Conservation (phyloP, 1,140 invertebrate species). For the Andricus grossulariae region DNA sequence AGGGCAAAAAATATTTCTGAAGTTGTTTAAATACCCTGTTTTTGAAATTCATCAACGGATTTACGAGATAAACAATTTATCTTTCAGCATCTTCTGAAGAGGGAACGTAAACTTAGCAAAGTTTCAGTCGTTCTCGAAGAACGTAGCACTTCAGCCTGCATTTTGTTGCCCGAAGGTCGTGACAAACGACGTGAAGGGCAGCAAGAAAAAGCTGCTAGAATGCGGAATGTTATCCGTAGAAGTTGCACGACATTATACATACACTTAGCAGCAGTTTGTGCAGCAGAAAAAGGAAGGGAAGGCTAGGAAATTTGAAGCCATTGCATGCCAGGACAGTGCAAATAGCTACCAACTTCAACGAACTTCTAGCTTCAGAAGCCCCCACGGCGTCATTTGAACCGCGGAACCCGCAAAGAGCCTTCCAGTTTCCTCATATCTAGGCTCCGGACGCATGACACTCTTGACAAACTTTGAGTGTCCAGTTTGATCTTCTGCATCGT, state of each 20-base stretch:
- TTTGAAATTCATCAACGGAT: neutral
- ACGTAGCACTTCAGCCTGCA: neutral
- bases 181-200: neutral
- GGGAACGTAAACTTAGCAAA: slow-evolving; percentile 16
- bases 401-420: no score
- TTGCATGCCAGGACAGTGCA: neutral
- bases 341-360: neutral
- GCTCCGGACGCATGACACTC: no score
- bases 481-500: no score
- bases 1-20: neutral
- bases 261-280: slow-evolving; percentile 1
- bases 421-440: no score
- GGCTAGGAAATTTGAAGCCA: neutral
- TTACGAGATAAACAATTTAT: slow-evolving; percentile 5
- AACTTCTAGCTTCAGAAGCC: neutral
- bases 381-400: no score
- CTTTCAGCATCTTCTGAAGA: neutral
- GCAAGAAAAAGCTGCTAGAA: slow-evolving; percentile 1
- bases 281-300: neutral
- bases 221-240: neutral
- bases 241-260: slow-evolving; percentile 2
- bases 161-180: neutral
- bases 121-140: neutral
- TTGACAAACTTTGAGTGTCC: no score
- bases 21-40: neutral